Percentiles rank a stretch among this genome's conserved stretches.
Conservation (phyloP, 1,140 invertebrate genomes). For the silkworm (Bombyx mori) region ASM3026992v2 NC_085128.1:7160001-7160500, state of each 20-base stretch:
- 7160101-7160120: too few species aligned
- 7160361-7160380: slow-evolving; percentile 51
- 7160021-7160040: too few species aligned
- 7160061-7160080: too few species aligned
- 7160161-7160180: too few species aligned
- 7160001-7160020: too few species aligned
- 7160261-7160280: not conserved
- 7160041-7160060: too few species aligned
- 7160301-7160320: slow-evolving; percentile 50
- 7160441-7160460: slow-evolving; percentile 1
- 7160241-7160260: not conserved
- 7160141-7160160: too few species aligned
- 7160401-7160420: slow-evolving; percentile 51
- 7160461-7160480: not conserved
- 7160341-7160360: slow-evolving; percentile 50
- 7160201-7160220: too few species aligned
- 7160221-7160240: not conserved
- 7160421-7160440: slow-evolving; percentile 6
- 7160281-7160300: slow-evolving; percentile 24
- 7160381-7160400: slow-evolving; percentile 52
- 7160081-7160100: too few species aligned
- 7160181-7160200: too few species aligned
- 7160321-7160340: slow-evolving; percentile 45
- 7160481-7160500: too few species aligned
- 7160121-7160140: too few species aligned